Percentiles rank a stretch among this genome's conserved stretches.
Conservation (phyloP, 1,140 invertebrate genomes). For the Druon quercuslanigerum region DNA sequence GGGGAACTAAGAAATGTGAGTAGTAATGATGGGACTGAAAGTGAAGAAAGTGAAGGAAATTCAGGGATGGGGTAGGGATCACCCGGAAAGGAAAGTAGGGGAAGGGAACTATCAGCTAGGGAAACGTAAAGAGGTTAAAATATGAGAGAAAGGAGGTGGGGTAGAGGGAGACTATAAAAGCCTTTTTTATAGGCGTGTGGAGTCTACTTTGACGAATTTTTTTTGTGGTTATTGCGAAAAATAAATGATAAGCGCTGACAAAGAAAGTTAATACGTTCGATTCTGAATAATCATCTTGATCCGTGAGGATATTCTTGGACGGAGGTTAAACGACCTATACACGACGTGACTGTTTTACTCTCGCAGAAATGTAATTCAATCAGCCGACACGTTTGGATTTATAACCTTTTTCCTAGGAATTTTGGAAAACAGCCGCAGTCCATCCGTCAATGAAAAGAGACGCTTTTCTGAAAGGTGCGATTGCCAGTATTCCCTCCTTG, state of each 20-base stretch:
- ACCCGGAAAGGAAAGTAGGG: no score
- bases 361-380: conserved; percentile 49
- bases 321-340: conserved; percentile 19
- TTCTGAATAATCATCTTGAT: conserved; percentile 44
- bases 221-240: not conserved
- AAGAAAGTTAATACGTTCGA: conserved; percentile 28
- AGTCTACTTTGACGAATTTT: no score
- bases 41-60: no score
- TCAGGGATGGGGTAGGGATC: no score
- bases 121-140: no score
- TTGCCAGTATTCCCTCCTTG: no score
- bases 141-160: no score
- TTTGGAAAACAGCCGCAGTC: conserved; percentile 44
- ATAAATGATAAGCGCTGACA: not conserved
- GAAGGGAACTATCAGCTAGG: no score
- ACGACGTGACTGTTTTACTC: conserved; percentile 33
- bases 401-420: conserved; percentile 43
- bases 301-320: conserved; percentile 39
- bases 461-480: not conserved
- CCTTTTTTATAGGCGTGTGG: no score
- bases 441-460: conserved; percentile 41
- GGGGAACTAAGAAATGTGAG: no score
- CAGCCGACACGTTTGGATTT: conserved; percentile 44
- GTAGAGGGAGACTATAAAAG: no score
- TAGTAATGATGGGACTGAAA: no score